Percentiles rank a stretch among this genome's conserved stretches.
phyloP scores from a whole-genome alignment of 2,888 invertebrate species.

The Drosophila percnosoma region DNA sequence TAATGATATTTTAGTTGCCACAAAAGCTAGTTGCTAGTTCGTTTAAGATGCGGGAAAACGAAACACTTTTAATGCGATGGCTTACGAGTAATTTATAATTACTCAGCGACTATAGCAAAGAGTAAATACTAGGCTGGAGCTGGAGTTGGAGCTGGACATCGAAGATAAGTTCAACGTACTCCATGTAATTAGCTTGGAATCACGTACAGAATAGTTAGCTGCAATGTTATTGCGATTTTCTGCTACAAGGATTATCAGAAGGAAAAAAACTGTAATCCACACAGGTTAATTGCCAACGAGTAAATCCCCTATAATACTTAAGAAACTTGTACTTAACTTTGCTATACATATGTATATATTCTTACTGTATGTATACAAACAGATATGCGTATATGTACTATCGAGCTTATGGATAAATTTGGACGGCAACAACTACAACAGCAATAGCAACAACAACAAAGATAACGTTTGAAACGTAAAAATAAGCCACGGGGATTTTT shows the following conservation, averaged over 20 bases:
- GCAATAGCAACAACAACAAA: not conserved
- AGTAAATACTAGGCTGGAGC: not conserved
- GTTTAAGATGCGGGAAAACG: constrained; percentile 10
- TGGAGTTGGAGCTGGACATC: constrained; percentile 4
- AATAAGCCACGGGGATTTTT: constrained; percentile 13
- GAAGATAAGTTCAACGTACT: not conserved
- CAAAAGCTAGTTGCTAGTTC: not conserved
- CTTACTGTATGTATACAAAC: constrained; percentile 6
- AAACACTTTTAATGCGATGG: constrained; percentile 20
- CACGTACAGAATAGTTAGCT: constrained; percentile 23
- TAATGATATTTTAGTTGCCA: constrained; percentile 34
- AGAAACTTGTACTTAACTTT: constrained; percentile 58
- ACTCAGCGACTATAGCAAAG: constrained; percentile 7
- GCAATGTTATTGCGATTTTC: constrained; percentile 38
- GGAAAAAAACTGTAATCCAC: constrained; percentile 31
- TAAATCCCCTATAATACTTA: constrained; percentile 58
- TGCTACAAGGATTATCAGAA: constrained; percentile 21
- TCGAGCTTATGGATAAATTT: constrained; percentile 1
- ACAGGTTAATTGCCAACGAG: constrained; percentile 56
- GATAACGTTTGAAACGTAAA: not conserved
- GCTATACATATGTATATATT: constrained; percentile 6
- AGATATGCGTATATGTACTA: not conserved
- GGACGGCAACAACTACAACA: not conserved
- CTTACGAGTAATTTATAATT: constrained; percentile 21
- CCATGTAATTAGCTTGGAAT: not conserved